Conservation (phyloP, 1,140 invertebrate genomes). For the Macrotrachela quadricornifera region DNA sequence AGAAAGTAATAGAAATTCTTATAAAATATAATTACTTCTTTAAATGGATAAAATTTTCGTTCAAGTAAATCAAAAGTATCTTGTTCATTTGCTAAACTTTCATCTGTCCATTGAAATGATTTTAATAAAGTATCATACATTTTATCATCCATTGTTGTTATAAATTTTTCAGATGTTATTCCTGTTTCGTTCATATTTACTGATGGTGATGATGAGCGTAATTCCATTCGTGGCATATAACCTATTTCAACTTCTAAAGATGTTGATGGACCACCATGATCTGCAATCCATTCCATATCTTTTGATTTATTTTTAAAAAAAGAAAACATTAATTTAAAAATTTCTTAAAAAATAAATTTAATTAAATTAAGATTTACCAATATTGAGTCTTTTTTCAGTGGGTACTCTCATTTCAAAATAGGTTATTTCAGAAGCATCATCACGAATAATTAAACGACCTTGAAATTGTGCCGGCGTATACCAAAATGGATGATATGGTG, state of each 20-base stretch:
- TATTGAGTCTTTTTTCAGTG: conserved; percentile 21
- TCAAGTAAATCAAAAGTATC: conserved; percentile 17
- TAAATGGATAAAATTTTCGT: conserved; percentile 24
- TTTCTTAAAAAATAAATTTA: background rate
- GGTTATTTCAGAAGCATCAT: conserved; percentile 16
- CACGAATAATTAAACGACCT: conserved; percentile 18
- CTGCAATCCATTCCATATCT: conserved; percentile 31
- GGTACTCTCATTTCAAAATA: conserved; percentile 25
- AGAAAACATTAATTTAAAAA: too few species aligned
- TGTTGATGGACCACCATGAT: conserved; percentile 4
- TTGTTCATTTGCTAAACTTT: conserved; percentile 12
- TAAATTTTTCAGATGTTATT: background rate
- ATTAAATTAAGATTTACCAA: conserved; percentile 17
- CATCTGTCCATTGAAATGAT: conserved; percentile 17
- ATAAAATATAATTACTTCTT: too few species aligned
- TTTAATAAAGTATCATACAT: conserved; percentile 2
- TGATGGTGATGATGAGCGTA: conserved; percentile 12
- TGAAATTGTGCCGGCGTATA: conserved; percentile 30
- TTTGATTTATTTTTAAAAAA: too few species aligned
- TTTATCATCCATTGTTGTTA: background rate
- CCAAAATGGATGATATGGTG: conserved; percentile 30
- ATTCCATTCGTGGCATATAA: conserved; percentile 23
- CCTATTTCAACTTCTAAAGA: conserved; percentile 31
- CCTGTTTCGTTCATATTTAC: background rate
- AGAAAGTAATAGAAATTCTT: too few species aligned